A percentile compares a stretch with the other conserved stretches of the same genome.
phyloP scores from a whole-genome alignment of 2,797 vertebrate genomes.

The Muraenolepis orangiensis region DNA sequence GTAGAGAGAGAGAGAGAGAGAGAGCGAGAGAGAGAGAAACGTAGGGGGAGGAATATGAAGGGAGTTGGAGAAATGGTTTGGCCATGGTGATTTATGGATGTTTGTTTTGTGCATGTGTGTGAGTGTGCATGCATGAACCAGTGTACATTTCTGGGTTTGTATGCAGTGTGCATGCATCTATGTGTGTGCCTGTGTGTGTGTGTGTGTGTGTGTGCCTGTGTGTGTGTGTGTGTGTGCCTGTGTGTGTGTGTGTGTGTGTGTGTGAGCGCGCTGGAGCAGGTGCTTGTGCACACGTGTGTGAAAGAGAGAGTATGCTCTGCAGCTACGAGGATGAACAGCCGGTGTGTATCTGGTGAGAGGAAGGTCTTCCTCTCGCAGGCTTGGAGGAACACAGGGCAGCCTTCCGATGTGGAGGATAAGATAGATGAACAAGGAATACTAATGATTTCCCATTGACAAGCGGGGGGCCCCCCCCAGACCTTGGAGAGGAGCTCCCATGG shows the following conservation, averaged over 20 bases:
- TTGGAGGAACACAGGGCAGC: constrained; percentile 19
- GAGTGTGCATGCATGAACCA: background rate
- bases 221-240: background rate
- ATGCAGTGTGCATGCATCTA: constrained; percentile 17
- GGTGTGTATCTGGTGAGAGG: constrained; percentile 40
- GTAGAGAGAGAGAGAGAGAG: background rate
- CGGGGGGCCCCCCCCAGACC: constrained; percentile 30
- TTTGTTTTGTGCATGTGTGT: background rate
- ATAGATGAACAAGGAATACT: constrained; percentile 58
- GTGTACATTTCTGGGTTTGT: background rate
- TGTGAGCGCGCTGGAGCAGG: no score
- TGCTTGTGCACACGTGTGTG: no score
- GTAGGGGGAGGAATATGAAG: background rate
- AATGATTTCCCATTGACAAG: constrained; percentile 55
- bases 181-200: constrained; percentile 22
- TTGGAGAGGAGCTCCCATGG: constrained; percentile 45
- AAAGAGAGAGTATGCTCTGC: background rate
- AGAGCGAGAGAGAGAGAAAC: background rate
- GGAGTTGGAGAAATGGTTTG: background rate
- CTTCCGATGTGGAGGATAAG: constrained; percentile 37
- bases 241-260: background rate
- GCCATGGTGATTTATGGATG: background rate
- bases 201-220: background rate
- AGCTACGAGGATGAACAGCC: constrained; percentile 7
- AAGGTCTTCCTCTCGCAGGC: constrained; percentile 23